These are phyloP conservation scores for Rhabdomys pumilio DNA, from an alignment of 2,797 vertebrate species.

Conservation along the genomic window DNA sequence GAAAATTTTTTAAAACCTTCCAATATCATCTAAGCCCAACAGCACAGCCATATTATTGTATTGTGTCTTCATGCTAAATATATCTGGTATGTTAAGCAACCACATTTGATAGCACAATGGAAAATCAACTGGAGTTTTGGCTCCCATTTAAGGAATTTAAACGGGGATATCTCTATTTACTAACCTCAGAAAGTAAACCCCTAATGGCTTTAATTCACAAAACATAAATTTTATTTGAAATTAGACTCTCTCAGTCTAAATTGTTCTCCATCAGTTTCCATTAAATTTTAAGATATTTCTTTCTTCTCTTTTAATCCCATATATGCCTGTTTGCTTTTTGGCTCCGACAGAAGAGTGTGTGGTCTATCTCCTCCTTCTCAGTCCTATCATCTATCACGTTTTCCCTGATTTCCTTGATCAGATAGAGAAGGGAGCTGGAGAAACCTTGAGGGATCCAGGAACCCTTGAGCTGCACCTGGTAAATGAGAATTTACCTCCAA, in stretches of 20 bases:
- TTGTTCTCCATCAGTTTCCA: conserved; percentile 9
- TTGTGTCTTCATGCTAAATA: not conserved
- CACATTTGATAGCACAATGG: not conserved
- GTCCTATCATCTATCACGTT: not conserved
- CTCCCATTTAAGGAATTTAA: not conserved
- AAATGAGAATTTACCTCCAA: not conserved
- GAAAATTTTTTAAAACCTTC: not conserved
- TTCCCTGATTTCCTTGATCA: not conserved
- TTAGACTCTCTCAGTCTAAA: not conserved
- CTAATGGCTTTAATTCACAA: conserved; percentile 30
- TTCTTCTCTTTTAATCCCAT: not conserved
- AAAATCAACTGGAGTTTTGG: not conserved
- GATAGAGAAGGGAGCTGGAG: not conserved
- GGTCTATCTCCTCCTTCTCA: not conserved
- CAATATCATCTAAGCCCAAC: not conserved
- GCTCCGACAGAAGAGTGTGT: not conserved
- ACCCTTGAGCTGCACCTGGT: not conserved
- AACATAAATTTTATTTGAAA: not conserved
- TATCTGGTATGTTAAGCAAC: not conserved
- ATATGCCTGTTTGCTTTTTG: not conserved
- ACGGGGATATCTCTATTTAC: not conserved
- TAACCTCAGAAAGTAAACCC: not conserved
- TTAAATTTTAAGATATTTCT: not conserved
- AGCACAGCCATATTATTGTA: not conserved
- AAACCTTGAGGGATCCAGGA: not conserved